Evolutionary conservation across 2,113 vertebrate genomes (phyloP), one percentile per base, ranked within the genome.

Genomic region (Lynx canadensis): DNA sequence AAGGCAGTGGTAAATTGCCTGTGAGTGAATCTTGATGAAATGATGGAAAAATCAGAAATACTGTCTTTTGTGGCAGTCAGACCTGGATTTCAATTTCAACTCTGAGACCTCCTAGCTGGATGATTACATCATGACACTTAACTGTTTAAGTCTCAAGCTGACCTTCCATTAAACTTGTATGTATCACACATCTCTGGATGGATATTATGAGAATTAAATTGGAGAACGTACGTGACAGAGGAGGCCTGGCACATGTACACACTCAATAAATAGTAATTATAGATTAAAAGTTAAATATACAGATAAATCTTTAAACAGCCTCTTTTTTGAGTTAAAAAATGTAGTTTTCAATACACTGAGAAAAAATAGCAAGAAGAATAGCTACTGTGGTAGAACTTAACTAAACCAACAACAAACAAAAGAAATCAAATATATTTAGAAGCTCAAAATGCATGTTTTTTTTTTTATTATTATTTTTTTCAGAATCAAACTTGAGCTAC

Each of bases 241-340:
- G n/a, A 3, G 4, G 0, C 0, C 6, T 66, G 10, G 0, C 0
- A 73, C 33, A 57, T 73, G 31, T 15, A 82, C 7, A 21, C 7
- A 7, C 4, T 90, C n/a, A 81, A 45, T 52, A 89, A 76, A 85
- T 55, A 50, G 29, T 5, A 52, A 73, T 13, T 84, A 29, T 6
- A 85, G 12, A 81, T 69, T 74, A 45, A 60, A 5, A 21, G 2
- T 66, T 48, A n/a, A 78, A 48, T 9, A 71, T 29, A 12, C 19
- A 76, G 11, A 41, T 29, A 36, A 11, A 60, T 33, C 7, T 52
- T 68, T 50, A 33, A 65, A 73, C 1, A 73, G 27, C 33, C 6
- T 55, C 16, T 36, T 89, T 7, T 1, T 74, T 74, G n/a, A 27
- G 15, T 50, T 4, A 85, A 73, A 83, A 29, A 73, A 76, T 14